These are phyloP conservation scores for Melanotaenia pygmaea DNA, from an alignment of 2,797 vertebrate species.

Conservation along the genomic window DNA sequence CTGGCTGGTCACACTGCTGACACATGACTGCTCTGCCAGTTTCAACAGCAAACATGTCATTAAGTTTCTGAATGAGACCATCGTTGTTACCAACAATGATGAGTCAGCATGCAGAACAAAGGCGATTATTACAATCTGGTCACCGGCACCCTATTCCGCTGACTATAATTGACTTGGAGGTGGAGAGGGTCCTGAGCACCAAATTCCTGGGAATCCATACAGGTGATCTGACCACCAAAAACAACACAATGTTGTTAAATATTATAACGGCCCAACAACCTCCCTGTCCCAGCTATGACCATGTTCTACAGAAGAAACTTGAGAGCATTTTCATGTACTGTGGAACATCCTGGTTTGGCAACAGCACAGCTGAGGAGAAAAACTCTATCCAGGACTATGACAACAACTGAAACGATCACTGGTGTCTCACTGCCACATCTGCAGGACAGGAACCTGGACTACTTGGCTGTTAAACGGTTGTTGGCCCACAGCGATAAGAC, in stretches of 20 bases:
- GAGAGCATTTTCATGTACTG: not conserved
- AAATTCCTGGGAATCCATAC: too few species aligned
- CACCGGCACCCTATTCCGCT: too few species aligned
- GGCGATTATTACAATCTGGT: too few species aligned
- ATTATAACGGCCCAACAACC: too few species aligned
- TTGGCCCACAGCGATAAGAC: too few species aligned
- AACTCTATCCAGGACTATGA: too few species aligned
- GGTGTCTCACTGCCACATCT: not conserved
- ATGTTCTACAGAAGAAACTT: not conserved
- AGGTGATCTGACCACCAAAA: too few species aligned
- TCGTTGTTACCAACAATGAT: not conserved
- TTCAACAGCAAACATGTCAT: conserved; percentile 8
- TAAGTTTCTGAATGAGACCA: not conserved
- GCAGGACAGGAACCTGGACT: too few species aligned
- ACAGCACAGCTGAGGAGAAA: not conserved
- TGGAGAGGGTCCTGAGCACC: too few species aligned
- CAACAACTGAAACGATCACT: not conserved
- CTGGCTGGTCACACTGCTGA: conserved; percentile 1
- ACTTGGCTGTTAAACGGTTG: too few species aligned
- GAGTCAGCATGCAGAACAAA: not conserved
- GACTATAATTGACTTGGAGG: not conserved
- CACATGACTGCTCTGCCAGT: conserved; percentile 7
- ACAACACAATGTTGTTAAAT: too few species aligned
- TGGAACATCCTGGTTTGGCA: not conserved
- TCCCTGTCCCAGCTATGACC: too few species aligned